Evolutionary conservation across 2,888 invertebrate species (phyloP), one percentile per base, ranked within the genome.

Genomic region (Atrina japonica): DNA sequence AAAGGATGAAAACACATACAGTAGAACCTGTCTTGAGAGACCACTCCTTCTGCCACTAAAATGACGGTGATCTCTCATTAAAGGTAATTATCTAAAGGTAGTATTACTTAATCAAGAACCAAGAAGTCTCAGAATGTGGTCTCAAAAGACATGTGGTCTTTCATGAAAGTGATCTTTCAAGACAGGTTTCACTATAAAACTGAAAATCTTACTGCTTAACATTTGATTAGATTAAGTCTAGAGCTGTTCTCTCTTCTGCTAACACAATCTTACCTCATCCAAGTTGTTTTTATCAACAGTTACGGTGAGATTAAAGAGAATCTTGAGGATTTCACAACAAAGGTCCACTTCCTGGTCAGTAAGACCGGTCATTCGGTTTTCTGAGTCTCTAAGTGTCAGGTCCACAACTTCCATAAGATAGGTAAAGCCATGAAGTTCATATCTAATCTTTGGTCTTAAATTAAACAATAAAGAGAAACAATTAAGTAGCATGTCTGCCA

Each of bases 401-500:
- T 91, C 91, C 29, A 91, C 84, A 0, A 91, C 90, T 80, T 92
- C 91, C 82, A 91, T 91, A 71, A 92, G 81, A 78, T 91, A 91
- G 2, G 91, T 91, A 60, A 91, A 87, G 2, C 92, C 91, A 78
- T 91, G 91, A 35, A 91, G 85, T 60, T 91, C 90, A 70, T 87
- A 86, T 9, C 90, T 82, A 53, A 92, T 85, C 77, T 86, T 88
- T 18, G 91, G 90, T 77, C 91, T 91, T 77, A 74, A 30, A 18
- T 43, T 60, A 50, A 53, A 61, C 23, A 55, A 14, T 35, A 27
- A 56, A 56, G 7, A 35, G n/a, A n/a, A n/a, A n/a, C n/a, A n/a
- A n/a, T n/a, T n/a, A n/a, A n/a, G n/a, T n/a, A n/a, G n/a, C n/a
- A n/a, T n/a, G n/a, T n/a, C n/a, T n/a, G n/a, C n/a, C n/a, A n/a